phyloP scores from a whole-genome alignment of 2,797 vertebrate genomes.

The Stomatorhinus walkeri region DNA sequence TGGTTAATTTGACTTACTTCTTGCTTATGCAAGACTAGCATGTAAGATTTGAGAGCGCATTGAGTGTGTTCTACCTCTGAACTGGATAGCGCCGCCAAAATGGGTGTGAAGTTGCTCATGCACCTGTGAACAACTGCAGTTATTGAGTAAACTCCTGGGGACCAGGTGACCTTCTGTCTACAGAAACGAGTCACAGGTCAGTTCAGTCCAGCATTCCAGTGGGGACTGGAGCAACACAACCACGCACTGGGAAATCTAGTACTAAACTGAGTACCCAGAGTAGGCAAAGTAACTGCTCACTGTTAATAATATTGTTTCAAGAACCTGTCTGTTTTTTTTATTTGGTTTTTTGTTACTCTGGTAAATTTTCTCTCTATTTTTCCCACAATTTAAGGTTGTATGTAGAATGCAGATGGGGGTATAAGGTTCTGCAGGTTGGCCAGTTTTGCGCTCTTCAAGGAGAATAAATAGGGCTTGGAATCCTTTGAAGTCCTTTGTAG shows the following conservation, averaged over 20 bases:
- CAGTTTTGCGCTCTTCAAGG: background rate
- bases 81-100: background rate
- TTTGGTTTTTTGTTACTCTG: background rate
- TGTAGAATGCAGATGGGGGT: background rate
- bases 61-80: background rate
- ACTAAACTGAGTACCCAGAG: background rate
- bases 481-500: constrained; percentile 12
- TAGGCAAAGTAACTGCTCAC: background rate
- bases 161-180: constrained; percentile 61
- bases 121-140: constrained; percentile 53
- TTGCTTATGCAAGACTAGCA: background rate
- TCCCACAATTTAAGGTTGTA: background rate
- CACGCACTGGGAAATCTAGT: constrained; percentile 46
- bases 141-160: constrained; percentile 58
- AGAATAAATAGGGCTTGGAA: background rate
- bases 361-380: background rate
- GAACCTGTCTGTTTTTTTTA: background rate
- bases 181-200: constrained; percentile 47
- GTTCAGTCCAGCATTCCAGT: constrained; percentile 62
- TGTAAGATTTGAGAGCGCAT: background rate
- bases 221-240: constrained; percentile 62
- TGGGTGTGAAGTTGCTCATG: constrained; percentile 16
- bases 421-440: too few relatives aligned
- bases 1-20: background rate
- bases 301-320: background rate